Percentiles rank a stretch among this genome's conserved stretches.
Evolutionary conservation across 2,888 invertebrate genomes (phyloP).

Genomic region (Conops quadrifasciatus): DNA sequence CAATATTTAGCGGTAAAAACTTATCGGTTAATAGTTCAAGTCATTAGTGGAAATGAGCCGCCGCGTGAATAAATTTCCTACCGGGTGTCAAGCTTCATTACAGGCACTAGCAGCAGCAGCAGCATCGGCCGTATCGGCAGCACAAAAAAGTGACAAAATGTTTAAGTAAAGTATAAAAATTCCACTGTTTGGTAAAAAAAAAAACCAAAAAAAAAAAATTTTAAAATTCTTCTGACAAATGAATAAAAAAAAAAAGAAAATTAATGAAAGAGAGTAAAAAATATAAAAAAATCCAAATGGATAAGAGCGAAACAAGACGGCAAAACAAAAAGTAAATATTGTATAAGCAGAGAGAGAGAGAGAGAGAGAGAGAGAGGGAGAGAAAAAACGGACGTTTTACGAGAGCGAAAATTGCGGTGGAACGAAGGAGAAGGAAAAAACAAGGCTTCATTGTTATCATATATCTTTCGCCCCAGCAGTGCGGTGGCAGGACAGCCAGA

Average conservation of each 20-base stretch:
- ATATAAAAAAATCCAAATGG: slow-evolving; percentile 14
- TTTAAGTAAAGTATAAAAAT: slow-evolving; percentile 36
- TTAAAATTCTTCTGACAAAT: neutral
- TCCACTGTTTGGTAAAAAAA: slow-evolving; percentile 23
- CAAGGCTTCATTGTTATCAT: neutral
- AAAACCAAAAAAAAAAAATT: slow-evolving; percentile 1
- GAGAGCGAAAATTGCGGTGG: neutral
- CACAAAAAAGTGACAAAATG: slow-evolving; percentile 36
- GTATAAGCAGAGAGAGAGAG: neutral
- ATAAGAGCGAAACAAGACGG: slow-evolving; percentile 6
- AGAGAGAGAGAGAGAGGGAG: neutral
- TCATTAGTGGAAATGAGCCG: no score
- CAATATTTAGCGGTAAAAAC: no score
- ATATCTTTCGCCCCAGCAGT: neutral
- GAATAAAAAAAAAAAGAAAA: slow-evolving; percentile 18
- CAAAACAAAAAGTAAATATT: slow-evolving; percentile 8
- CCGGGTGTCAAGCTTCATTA: neutral
- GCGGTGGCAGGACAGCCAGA: neutral
- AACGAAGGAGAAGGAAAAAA: neutral
- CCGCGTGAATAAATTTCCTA: slow-evolving; percentile 11
- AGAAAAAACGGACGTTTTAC: neutral
- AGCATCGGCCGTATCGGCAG: neutral
- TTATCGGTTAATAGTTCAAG: no score
- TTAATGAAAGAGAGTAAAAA: neutral
- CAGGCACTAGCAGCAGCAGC: no score